Conservation (phyloP, 2,888 invertebrate genomes). For the Ophion slaviceki region DNA sequence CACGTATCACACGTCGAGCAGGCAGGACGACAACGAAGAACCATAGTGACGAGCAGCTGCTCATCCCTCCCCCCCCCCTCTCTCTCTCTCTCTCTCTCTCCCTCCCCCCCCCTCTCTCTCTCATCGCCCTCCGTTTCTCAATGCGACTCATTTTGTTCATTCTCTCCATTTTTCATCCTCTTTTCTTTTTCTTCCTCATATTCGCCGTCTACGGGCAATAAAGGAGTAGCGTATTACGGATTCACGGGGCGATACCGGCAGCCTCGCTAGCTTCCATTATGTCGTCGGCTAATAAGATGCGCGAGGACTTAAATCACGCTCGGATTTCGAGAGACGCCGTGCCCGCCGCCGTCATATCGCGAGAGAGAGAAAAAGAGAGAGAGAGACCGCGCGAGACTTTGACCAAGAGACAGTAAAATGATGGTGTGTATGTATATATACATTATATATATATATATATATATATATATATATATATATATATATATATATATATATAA, state of each 20-base stretch:
- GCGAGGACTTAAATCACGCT: slow-evolving; percentile 72
- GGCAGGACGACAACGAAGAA: slow-evolving; percentile 25
- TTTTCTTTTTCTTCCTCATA: slow-evolving; percentile 35
- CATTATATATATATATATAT: neutral
- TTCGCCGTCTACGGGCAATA: slow-evolving; percentile 67
- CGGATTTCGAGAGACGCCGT: slow-evolving; percentile 61
- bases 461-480: neutral
- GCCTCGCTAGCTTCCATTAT: slow-evolving; percentile 69
- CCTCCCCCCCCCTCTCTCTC: neutral
- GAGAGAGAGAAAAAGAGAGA: neutral
- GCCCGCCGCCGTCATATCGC: slow-evolving; percentile 26
- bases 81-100: neutral
- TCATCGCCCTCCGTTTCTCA: neutral
- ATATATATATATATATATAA: neutral
- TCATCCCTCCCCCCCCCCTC: neutral
- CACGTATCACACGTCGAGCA: slow-evolving; percentile 19
- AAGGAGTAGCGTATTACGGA: slow-evolving; percentile 79
- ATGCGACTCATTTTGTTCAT: slow-evolving; percentile 6
- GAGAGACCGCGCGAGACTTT: slow-evolving; percentile 17
- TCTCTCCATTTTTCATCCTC: slow-evolving; percentile 28
- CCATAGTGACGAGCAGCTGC: slow-evolving; percentile 53
- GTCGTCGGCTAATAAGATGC: slow-evolving; percentile 72
- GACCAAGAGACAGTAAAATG: slow-evolving; percentile 34
- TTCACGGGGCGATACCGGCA: slow-evolving; percentile 79
- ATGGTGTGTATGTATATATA: too few species aligned